A percentile compares a stretch with the other conserved stretches of the same genome.
Evolutionary conservation across 2,797 vertebrate species (phyloP).

Genomic region (Neosilurus hyrtlii): DNA sequence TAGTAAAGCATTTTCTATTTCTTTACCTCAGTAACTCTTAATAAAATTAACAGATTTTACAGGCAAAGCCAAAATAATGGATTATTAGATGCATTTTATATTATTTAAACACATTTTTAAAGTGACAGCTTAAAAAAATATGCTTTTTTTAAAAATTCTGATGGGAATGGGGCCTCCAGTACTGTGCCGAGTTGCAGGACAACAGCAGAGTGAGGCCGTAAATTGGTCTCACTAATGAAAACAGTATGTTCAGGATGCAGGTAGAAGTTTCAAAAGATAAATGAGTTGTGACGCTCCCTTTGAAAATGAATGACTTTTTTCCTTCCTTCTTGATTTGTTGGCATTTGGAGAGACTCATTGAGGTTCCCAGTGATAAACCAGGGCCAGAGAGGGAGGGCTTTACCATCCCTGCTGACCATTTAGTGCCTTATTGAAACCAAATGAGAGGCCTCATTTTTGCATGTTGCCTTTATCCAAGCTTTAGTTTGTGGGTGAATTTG

Average conservation of each 20-base stretch:
- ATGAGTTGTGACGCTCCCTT: slow-evolving; percentile 76
- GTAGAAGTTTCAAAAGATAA: slow-evolving; percentile 78
- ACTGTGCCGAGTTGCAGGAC: slow-evolving; percentile 57
- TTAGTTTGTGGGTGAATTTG: neutral
- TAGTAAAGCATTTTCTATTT: neutral
- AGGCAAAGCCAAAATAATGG: neutral
- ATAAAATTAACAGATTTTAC: slow-evolving; percentile 7
- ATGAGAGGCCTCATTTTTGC: slow-evolving; percentile 56
- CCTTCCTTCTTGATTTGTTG: slow-evolving; percentile 59
- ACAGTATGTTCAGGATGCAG: slow-evolving; percentile 77
- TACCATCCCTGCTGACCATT: slow-evolving; percentile 44
- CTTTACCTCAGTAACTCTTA: slow-evolving; percentile 9
- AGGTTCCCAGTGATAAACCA: slow-evolving; percentile 66
- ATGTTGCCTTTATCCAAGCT: slow-evolving; percentile 9
- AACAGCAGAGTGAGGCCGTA: slow-evolving; percentile 70
- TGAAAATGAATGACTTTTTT: slow-evolving; percentile 71
- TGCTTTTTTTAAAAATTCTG: slow-evolving; percentile 76
- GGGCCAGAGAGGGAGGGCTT: slow-evolving; percentile 61
- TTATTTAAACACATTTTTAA: slow-evolving; percentile 67
- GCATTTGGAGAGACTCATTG: slow-evolving; percentile 62
- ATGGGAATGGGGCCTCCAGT: slow-evolving; percentile 75
- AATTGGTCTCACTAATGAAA: slow-evolving; percentile 81
- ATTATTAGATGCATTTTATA: slow-evolving; percentile 16
- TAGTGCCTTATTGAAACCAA: slow-evolving; percentile 75
- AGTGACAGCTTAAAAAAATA: slow-evolving; percentile 60